phyloP scores from a whole-genome alignment of 2,888 invertebrate genomes.

The Phymatocera aterrima region DNA sequence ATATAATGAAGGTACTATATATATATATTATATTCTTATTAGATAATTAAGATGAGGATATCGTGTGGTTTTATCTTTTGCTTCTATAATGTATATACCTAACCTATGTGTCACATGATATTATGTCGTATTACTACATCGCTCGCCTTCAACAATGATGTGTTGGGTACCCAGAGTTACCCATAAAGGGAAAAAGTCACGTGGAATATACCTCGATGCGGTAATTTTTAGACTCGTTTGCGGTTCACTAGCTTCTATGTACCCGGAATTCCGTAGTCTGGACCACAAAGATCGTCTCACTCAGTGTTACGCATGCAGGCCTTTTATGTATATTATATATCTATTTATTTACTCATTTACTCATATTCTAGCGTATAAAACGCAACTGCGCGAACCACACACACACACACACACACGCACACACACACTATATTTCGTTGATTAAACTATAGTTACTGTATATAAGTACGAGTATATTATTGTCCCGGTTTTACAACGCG shows the following conservation, averaged over 20 bases:
- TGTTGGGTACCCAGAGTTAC: not conserved
- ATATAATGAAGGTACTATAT: no score
- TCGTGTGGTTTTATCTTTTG: no score
- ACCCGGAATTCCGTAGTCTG: not conserved
- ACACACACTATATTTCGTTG: not conserved
- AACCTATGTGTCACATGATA: no score
- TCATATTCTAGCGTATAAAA: no score
- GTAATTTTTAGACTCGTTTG: not conserved
- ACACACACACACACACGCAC: not conserved
- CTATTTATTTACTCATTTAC: not conserved
- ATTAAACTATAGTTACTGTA: not conserved
- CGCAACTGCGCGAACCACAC: no score
- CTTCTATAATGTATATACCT: no score
- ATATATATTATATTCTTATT: no score
- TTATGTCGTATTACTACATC: not conserved
- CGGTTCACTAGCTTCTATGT: no score
- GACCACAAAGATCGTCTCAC: not conserved
- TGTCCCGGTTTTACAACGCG: constrained; percentile 30
- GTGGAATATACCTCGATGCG: no score
- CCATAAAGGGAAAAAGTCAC: no score
- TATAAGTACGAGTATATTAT: not conserved
- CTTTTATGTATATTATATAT: not conserved
- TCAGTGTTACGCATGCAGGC: not conserved
- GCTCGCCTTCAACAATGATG: not conserved
- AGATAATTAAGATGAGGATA: no score